Evolutionary conservation across 2,113 vertebrate genomes (phyloP).

Genomic region (Sminthopsis crassicaudata): DNA sequence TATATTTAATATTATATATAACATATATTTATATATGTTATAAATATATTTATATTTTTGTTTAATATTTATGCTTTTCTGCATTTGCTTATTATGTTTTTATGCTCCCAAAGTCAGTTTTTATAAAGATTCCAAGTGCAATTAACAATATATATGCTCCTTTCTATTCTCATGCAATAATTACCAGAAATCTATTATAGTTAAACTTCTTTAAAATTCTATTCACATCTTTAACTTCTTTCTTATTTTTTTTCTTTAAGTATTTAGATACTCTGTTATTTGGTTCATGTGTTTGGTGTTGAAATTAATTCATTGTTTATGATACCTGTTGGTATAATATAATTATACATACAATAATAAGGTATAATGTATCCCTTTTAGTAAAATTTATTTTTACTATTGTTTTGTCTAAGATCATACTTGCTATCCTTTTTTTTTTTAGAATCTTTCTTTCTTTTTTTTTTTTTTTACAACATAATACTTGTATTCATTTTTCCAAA

Average conservation of each 20-base stretch:
- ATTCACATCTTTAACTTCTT: neutral
- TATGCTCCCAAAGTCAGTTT: neutral
- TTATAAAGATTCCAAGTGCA: neutral
- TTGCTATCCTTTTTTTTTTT: neutral
- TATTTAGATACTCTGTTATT: neutral
- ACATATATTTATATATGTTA: too few relatives aligned
- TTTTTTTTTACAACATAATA: too few relatives aligned
- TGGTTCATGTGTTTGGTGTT: neutral
- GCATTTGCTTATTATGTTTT: neutral
- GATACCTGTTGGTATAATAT: neutral
- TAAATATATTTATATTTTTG: neutral
- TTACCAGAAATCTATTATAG: neutral
- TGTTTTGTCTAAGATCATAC: neutral
- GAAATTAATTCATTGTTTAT: neutral
- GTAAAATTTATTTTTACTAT: neutral
- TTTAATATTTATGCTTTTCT: neutral
- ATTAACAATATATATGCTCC: neutral
- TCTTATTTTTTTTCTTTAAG: neutral
- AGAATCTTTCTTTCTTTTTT: too few relatives aligned
- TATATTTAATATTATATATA: neutral
- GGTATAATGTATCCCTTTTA: neutral
- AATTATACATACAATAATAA: neutral
- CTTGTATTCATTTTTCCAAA: too few relatives aligned
- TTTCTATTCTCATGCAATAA: neutral
- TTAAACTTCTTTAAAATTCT: neutral